Evolutionary conservation across 2,113 vertebrate species (phyloP), one percentile per base, ranked within the genome.

Genomic region (Balaeniceps rex): DNA sequence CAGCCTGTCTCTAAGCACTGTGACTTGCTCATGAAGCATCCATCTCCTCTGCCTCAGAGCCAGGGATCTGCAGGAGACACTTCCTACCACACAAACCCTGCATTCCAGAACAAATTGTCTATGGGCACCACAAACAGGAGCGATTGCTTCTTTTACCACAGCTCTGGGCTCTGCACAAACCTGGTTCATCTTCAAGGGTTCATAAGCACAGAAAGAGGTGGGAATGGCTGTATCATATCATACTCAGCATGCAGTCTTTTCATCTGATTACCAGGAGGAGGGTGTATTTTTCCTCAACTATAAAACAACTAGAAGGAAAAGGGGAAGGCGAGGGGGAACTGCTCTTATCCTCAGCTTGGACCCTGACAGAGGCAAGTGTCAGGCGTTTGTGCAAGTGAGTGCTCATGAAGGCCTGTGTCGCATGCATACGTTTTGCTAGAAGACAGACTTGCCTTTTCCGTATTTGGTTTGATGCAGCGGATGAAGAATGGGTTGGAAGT

Each of bases 391-490:
- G 52, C 46, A 68, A 72, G 22, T 9, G 47, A 82, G 25, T 6
- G 38, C 44, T 83, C 55, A 8, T 33, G n/a, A 34, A 55, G 31
- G 42, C 17, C 60, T 68, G 34, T 64, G 58, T 29, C 16, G 9
- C 49, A n/a, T 5, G 12, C 71, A 89, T 19, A 64, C 19, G 19
- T 19, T 47, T 51, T 54, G 42, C 66, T 60, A 57, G 65, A 55
- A 76, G 16, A 47, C 47, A 83, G 58, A 85, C 93, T 97, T 92
- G 99, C 99, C 99, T 99, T 99, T 87, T 99, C 98, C 96, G 98
- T 98, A 95, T 99, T 99, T 94, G 99, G 99, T 97, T 99, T 99
- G 97, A 99, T 99, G 98, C 99, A 99, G 94, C 99, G 99, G 60
- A 99, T 99, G 97, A 99, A 99, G 96, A 99, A 99, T 8, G 99